Conservation (phyloP, 2,888 invertebrate species). For the Ferdinandea cuprea region DNA sequence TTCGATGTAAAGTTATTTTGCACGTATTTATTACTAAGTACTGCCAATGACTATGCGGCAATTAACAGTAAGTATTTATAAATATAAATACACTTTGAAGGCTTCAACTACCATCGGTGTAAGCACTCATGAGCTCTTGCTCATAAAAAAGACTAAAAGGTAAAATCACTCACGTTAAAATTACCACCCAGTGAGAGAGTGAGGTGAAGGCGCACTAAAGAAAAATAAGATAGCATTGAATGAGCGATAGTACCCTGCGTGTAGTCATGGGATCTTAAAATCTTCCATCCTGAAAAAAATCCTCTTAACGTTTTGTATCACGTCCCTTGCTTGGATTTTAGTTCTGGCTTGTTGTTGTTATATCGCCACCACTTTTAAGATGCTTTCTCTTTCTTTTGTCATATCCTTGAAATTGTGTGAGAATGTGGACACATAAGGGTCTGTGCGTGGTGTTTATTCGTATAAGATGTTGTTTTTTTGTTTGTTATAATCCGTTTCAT, state of each 20-base stretch:
- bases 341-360: slow-evolving; percentile 9
- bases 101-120: no score
- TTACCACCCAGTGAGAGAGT: not conserved
- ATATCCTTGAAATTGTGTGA: slow-evolving; percentile 34
- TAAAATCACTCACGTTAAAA: slow-evolving; percentile 26
- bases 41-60: no score
- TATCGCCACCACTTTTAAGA: slow-evolving; percentile 4
- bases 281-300: slow-evolving; percentile 31
- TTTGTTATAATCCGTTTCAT: slow-evolving; percentile 43
- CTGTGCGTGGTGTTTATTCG: slow-evolving; percentile 25
- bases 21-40: no score
- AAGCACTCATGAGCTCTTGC: not conserved
- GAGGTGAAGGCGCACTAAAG: not conserved
- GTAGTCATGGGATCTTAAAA: slow-evolving; percentile 21
- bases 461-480: slow-evolving; percentile 4
- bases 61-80: slow-evolving; percentile 4
- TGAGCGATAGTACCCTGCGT: not conserved
- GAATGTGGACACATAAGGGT: slow-evolving; percentile 44
- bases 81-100: no score
- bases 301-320: slow-evolving; percentile 46
- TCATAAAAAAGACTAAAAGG: slow-evolving; percentile 24
- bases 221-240: not conserved
- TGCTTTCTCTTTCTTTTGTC: slow-evolving; percentile 4
- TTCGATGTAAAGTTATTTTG: no score
- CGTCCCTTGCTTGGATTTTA: slow-evolving; percentile 41